Base-by-base conservation (phyloP, 2,888 invertebrate species). In the Pristionchus mayeri region DNA sequence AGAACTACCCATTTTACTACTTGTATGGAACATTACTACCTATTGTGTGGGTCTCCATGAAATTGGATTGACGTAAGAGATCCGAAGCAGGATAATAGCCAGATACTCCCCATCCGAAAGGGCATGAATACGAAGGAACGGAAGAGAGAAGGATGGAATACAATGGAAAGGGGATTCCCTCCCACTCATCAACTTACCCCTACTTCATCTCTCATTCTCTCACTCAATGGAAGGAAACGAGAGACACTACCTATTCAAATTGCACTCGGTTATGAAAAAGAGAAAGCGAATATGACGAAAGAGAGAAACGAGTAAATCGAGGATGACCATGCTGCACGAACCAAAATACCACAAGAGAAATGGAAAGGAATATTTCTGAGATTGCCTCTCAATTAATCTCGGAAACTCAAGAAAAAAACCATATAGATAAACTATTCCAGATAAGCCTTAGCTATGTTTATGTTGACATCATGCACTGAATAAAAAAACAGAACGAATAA, bases 151-250 rank as follows among this genome's bases (percentile, higher is more conserved):
- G 21, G 13, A 44, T 44, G 44, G 44, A 44, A 44, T 6, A 13
- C 7, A 13, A 44, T 44, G 13, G 44, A 44, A 63, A 63, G 21
- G 63, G 34, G 34, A 54, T 54, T 44, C 71, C 71, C 40, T n/a
- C 24, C 40, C 24, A 9, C 37, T 40, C 40, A 30, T 24, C 40
- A 24, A 71, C 71, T 71, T 40, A 71, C n/a, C n/a, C n/a, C n/a
- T n/a, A 71, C 71, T 71, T 71, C 71, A 71, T 71, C 71, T 71
- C 71, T 71, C 71, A 71, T 71, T 71, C 71, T 71, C 71, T 44
- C 71, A 37, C 63, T 63, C 63, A 63, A 63, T 63, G 18, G 34
- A 63, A 63, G 63, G 63, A 63, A 71, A 44, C 37, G 40, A 71
- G 71, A 71, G 37, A 37, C 37, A 71, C 40, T 40, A 71, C 40